Evolutionary conservation across 2,797 vertebrate species (phyloP).

Genomic region (Pseudochaenichthys georgianus): DNA sequence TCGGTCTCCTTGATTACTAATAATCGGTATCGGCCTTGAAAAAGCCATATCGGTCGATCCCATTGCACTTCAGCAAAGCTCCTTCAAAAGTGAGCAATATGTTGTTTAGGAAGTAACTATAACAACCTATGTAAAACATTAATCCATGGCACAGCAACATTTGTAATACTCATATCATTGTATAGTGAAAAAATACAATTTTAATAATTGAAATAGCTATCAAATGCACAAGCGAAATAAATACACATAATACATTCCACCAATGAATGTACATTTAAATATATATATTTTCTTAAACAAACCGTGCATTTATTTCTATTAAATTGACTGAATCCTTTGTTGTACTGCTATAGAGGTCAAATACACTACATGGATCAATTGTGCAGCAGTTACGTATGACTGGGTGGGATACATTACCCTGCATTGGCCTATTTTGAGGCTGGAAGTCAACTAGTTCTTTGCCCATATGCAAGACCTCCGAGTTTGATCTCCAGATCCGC

Average conservation of each 20-base stretch:
- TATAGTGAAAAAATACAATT: too few species aligned
- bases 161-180: conserved; percentile 14
- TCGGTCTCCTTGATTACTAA: too few species aligned
- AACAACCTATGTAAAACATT: conserved; percentile 68
- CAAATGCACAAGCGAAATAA: too few species aligned
- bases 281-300: neutral
- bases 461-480: conserved; percentile 50
- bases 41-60: too few species aligned
- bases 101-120: conserved; percentile 57
- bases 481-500: conserved; percentile 66
- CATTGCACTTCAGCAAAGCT: conserved; percentile 54
- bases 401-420: conserved; percentile 64
- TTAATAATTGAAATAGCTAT: too few species aligned
- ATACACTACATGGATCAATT: conserved; percentile 62
- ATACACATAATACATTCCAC: too few species aligned
- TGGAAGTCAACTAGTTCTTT: conserved; percentile 54
- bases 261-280: neutral
- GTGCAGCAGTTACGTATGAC: conserved; percentile 53
- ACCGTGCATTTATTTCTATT: conserved; percentile 3
- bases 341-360: conserved; percentile 61
- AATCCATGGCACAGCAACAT: conserved; percentile 62
- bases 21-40: too few species aligned
- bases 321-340: conserved; percentile 30
- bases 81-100: conserved; percentile 61
- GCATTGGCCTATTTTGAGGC: conserved; percentile 66